phyloP scores from a whole-genome alignment of 2,888 invertebrate genomes.

The Dryobota labecula region DNA sequence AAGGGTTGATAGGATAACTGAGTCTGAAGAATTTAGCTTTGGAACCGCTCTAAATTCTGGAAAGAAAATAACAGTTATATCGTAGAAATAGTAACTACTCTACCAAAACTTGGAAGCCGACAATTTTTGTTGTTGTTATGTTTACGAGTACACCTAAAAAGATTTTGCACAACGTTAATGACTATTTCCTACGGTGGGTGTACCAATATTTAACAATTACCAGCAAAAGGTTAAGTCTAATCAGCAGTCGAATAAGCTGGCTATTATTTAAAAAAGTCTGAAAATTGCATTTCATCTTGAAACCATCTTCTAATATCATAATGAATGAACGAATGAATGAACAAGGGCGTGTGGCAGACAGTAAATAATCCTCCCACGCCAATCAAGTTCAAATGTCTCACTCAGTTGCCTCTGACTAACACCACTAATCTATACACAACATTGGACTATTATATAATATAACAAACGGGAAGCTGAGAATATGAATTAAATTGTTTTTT shows the following conservation, averaged over 20 bases:
- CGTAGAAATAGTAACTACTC: background rate
- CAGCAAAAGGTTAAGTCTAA: no score
- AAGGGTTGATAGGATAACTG: no score
- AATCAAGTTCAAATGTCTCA: conserved; percentile 29
- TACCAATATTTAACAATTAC: background rate
- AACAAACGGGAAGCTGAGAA: background rate
- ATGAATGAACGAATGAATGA: no score
- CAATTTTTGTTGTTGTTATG: no score
- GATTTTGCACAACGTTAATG: background rate
- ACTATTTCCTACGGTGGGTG: background rate
- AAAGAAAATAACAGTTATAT: background rate
- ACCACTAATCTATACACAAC: conserved; percentile 7
- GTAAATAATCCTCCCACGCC: conserved; percentile 16
- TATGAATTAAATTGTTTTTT: background rate
- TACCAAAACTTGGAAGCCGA: no score
- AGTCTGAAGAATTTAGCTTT: background rate
- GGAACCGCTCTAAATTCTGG: background rate
- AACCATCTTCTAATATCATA: background rate
- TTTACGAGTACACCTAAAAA: no score
- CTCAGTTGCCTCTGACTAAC: conserved; percentile 25
- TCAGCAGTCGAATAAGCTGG: no score
- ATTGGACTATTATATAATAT: no score
- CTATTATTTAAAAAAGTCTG: background rate
- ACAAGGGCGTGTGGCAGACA: conserved; percentile 4
- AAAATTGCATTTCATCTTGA: conserved; percentile 17